Base-by-base conservation (phyloP, 2,888 invertebrate species). In the Quadroppia sp. region DNA sequence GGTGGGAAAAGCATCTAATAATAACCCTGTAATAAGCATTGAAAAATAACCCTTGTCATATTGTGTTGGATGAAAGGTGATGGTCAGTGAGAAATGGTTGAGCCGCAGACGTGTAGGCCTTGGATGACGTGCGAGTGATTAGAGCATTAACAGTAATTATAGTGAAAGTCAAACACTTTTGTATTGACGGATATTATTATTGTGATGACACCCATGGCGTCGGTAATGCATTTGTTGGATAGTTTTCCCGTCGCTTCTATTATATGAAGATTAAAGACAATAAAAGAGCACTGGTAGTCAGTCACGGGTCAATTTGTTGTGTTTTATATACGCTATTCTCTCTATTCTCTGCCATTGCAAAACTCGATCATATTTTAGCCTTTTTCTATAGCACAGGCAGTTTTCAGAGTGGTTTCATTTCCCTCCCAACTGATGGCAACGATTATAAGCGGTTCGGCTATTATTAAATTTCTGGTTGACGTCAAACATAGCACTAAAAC, bases 221-320 rank as follows among this genome's bases (percentile, higher is more conserved):
- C 32, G 36, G 6, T 67, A 67, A 67, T 67, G 67, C 67, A 67
- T 67, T 67, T 67, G 67, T 67, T 67, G 67, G 67, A 42, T 67
- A 67, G 67, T 67, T 67, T 67, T 67, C 40, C 67, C 67, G 67
- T 36, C 36, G 40, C 20, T 23, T 67, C 67, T 61, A 67, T 67
- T 67, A 67, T 67, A 15, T 67, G 40, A 67, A 40, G 67, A 67
- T 67, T 67, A 67, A 67, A 67, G 40, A 67, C 67, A 67, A 67
- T 67, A 67, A 67, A 67, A 67, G 32, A 61, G 25, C 61, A 61
- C n/a, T 30, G 61, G 23, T 17, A 40, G 20, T n/a, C 20, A 67
- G 59, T 59, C 30, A 9, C 23, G 67, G 67, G 67, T 67, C 67
- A 67, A 67, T 67, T 67, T 67, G 67, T 67, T 67, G 36, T 67